Base-by-base conservation (phyloP, 2,888 invertebrate genomes). In the Alentia gelatinosa region DNA sequence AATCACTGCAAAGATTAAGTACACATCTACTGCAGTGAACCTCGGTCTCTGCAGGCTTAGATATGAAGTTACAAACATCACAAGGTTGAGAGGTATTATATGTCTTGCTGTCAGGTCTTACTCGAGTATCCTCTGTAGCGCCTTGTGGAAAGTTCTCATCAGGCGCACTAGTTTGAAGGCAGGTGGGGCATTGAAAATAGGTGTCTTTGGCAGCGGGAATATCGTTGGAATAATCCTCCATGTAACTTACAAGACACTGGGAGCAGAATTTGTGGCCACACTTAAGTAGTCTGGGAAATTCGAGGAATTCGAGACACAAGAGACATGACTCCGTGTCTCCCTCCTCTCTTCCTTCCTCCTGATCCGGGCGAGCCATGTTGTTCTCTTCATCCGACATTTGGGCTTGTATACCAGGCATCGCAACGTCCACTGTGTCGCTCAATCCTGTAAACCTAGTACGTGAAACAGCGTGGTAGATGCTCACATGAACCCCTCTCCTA, bases 11-110 rank as follows among this genome's bases (percentile, higher is more conserved):
- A 40, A 93, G 74, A 90, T 92, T 92, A 50, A 93, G 42, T 19
- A 42, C 26, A 74, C 93, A 93, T 56, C 92, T 93, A 47, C 89
- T 86, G 47, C 93, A 93, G 91, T 90, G 93, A 74, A 89, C 93
- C 42, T 91, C 92, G 0, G 91, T 83, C 26, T 86, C 86, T 33
- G 39, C 40, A 15, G 26, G 4, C 39, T 68, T 90, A 15, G 50
- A n/a, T 12, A 19, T 84, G 84, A 56, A 90, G 37, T n/a, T 40
- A 40, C 90, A 90, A 0, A 90, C 84, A 84, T 90, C 90, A 42
- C 90, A 90, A 7, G n/a, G 23, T 15, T 90, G 90, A n/a, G 84
- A 15, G 23, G 74, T 42, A 15, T 26, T 47, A 3, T 42, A 79
- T 1, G 12, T 26, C 26, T 83, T 90, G n/a, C 63, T 33, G 37